A percentile compares a stretch with the other conserved stretches of the same genome.
These are phyloP conservation scores for Drosophila serrata DNA, from an alignment of 1,140 invertebrate genomes.

Conservation along the genomic window DNA sequence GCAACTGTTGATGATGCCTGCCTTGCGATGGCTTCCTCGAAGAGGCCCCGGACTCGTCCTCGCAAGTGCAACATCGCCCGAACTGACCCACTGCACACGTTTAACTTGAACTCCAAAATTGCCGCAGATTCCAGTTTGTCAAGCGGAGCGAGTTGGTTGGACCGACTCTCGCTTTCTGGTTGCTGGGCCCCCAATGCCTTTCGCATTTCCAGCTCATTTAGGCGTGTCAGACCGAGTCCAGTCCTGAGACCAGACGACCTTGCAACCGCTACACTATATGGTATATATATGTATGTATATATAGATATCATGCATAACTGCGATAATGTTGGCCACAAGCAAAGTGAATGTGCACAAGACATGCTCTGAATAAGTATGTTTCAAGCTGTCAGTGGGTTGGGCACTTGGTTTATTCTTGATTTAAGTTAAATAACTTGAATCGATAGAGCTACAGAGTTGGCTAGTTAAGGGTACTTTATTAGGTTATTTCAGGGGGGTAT, in stretches of 20 bases:
- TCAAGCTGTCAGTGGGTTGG: slow-evolving; percentile 62
- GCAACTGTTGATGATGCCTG: slow-evolving; percentile 24
- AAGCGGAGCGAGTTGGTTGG: slow-evolving; percentile 38
- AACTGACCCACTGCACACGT: slow-evolving; percentile 80
- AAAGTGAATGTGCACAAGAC: slow-evolving; percentile 75
- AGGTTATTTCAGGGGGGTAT: no score
- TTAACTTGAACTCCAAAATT: slow-evolving; percentile 82
- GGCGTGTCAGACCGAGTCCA: slow-evolving; percentile 76
- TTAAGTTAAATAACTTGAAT: slow-evolving; percentile 1
- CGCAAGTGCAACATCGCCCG: slow-evolving; percentile 42
- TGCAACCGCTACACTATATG: slow-evolving; percentile 72
- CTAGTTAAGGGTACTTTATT: background rate
- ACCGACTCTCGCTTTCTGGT: slow-evolving; percentile 68
- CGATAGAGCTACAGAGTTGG: background rate
- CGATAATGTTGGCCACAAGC: slow-evolving; percentile 55
- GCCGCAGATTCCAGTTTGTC: slow-evolving; percentile 32
- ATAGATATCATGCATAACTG: slow-evolving; percentile 34
- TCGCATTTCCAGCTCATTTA: slow-evolving; percentile 81
- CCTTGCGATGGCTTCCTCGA: slow-evolving; percentile 62
- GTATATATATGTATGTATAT: slow-evolving; percentile 26
- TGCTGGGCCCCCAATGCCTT: slow-evolving; percentile 56
- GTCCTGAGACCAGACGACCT: slow-evolving; percentile 79
- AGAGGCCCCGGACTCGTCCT: slow-evolving; percentile 59
- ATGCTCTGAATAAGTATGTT: slow-evolving; percentile 50
- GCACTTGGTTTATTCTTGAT: slow-evolving; percentile 19